These are phyloP conservation scores for Cathartes aura DNA, from an alignment of 2,113 vertebrate species.

Conservation along the genomic window DNA sequence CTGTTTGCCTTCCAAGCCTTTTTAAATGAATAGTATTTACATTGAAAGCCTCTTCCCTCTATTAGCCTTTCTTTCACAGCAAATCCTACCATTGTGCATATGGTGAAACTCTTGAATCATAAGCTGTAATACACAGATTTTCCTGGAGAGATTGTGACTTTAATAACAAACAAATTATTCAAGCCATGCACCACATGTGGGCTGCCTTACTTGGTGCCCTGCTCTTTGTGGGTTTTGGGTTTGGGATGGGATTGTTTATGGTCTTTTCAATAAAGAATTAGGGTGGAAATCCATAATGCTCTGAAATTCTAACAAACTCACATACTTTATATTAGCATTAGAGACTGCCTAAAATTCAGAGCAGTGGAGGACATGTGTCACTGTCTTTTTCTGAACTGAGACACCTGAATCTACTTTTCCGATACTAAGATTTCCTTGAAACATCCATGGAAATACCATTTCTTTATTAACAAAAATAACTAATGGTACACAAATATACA, in stretches of 20 bases:
- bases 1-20: background rate
- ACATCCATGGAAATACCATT: background rate
- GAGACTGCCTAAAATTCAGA: background rate
- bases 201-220: background rate
- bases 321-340: background rate
- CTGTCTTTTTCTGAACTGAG: background rate
- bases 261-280: background rate
- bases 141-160: background rate
- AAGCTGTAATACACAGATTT: background rate
- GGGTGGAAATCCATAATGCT: background rate
- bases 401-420: background rate
- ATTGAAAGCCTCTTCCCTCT: background rate
- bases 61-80: background rate
- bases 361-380: background rate
- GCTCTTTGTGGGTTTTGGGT: background rate
- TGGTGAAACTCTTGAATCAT: background rate
- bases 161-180: background rate
- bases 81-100: background rate
- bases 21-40: background rate
- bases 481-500: background rate
- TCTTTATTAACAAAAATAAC: constrained; percentile 21
- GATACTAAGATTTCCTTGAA: background rate
- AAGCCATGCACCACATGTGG: background rate
- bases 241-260: background rate
- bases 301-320: background rate